Evolutionary conservation across 2,888 invertebrate genomes (phyloP), one percentile per base, ranked within the genome.

Genomic region (Eupithecia centaureata): DNA sequence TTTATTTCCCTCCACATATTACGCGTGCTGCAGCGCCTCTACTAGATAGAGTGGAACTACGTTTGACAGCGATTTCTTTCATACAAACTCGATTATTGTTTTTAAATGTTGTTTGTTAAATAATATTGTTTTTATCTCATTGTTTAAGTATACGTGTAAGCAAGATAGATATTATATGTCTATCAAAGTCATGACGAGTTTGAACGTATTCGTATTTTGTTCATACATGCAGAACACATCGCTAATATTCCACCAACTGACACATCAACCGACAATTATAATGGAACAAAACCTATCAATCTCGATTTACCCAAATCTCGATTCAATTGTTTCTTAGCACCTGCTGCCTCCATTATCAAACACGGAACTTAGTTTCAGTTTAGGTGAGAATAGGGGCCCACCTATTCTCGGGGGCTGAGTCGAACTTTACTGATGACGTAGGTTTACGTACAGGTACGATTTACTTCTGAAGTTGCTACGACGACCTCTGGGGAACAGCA

Each of bases 271-370:
- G 1, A 1, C 22, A 47, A 47, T 22, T 22, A 47, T 47, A 42
- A 42, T 47, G 12, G 18, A 22, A 22, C 10, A 8, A 42, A 42
- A 42, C 22, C 47, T 47, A 22, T 47, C 47, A 18, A 22, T 47
- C 22, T 27, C 52, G 52, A 27, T 28, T 35, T 52, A 54, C 25
- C 52, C 54, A 52, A 52, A 54, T 54, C 35, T 27, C 27, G 32
- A 47, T 59, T 60, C 54, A 60, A 63, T 32, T 32, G 54, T 61
- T 60, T 61, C 38, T 57, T 30, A 2, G n/a, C 58, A 58, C 51
- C 61, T 61, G 42, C 27, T 15, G 32, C 63, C 52, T 18, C 59
- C 54, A 68, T 68, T 59, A 65, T 60, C 47, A 51, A 65, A 65
- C 54, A 56, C 47, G 33, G 22, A 68, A 65, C 52, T 47, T 12